These are phyloP conservation scores for Pyrgilauda ruficollis DNA, from an alignment of 2,113 vertebrate species.

Conservation along the genomic window DNA sequence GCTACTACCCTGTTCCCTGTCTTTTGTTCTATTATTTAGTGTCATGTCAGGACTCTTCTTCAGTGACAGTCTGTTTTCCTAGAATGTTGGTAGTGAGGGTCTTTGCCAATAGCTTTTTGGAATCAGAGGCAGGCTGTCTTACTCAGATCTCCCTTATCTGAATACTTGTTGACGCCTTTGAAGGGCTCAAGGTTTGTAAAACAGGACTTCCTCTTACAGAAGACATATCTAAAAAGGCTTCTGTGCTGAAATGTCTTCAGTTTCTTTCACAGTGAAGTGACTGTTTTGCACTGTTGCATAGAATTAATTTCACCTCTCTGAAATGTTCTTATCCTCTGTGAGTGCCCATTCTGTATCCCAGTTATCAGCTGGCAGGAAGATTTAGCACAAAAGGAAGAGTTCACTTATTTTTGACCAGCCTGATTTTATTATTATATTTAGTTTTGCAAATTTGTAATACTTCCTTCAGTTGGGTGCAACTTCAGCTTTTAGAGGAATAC, in stretches of 20 bases:
- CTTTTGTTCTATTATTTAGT: slow-evolving; percentile 1
- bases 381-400: background rate
- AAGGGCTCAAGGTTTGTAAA: background rate
- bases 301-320: background rate
- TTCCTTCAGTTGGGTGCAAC: background rate
- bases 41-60: background rate
- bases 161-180: background rate
- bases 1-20: background rate
- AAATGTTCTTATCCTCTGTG: background rate
- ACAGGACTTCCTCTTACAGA: background rate
- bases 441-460: background rate
- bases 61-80: background rate
- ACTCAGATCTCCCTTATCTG: background rate
- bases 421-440: background rate
- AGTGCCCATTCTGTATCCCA: background rate
- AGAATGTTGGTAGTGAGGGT: background rate
- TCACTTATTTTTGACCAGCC: background rate
- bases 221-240: background rate
- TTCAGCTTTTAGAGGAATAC: background rate
- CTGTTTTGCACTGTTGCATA: background rate
- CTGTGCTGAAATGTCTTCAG: background rate
- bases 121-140: background rate
- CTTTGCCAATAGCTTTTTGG: background rate
- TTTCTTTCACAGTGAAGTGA: background rate
- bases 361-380: background rate